A percentile compares a stretch with the other conserved stretches of the same genome.
These are phyloP conservation scores for Hydrotaea diabolus DNA, from an alignment of 2,888 invertebrate species.

Conservation along the genomic window DNA sequence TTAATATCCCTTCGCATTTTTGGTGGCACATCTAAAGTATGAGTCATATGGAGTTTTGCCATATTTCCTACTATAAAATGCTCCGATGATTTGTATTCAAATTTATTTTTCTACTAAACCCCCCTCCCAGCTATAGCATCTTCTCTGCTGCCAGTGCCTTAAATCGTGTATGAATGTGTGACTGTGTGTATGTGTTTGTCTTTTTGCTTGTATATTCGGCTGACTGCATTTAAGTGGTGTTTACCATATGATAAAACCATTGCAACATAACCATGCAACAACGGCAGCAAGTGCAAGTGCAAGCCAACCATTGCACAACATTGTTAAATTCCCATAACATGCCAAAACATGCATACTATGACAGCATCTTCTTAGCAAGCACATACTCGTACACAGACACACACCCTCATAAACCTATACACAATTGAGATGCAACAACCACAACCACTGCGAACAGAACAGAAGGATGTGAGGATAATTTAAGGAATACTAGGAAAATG, in stretches of 20 bases:
- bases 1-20: not conserved
- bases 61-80: not conserved
- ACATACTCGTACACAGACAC: not conserved
- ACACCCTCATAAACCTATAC: too few species aligned
- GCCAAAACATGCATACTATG: constrained; percentile 27
- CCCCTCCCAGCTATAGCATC: not conserved
- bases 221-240: constrained; percentile 39
- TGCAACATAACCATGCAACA: constrained; percentile 40
- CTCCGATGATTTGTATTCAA: constrained; percentile 21
- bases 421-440: constrained; percentile 20
- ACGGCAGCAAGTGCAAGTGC: constrained; percentile 21
- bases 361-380: constrained; percentile 20
- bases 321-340: constrained; percentile 45
- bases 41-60: not conserved
- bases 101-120: not conserved
- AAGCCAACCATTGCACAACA: constrained; percentile 38
- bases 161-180: not conserved
- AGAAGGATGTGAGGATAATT: constrained; percentile 7
- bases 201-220: not conserved
- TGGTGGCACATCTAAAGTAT: not conserved
- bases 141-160: not conserved
- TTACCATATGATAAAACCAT: constrained; percentile 43
- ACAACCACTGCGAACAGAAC: not conserved
- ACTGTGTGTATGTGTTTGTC: not conserved
- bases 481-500: not conserved